Conservation (phyloP, 2,113 vertebrate species). For the Marmota monax region DNA sequence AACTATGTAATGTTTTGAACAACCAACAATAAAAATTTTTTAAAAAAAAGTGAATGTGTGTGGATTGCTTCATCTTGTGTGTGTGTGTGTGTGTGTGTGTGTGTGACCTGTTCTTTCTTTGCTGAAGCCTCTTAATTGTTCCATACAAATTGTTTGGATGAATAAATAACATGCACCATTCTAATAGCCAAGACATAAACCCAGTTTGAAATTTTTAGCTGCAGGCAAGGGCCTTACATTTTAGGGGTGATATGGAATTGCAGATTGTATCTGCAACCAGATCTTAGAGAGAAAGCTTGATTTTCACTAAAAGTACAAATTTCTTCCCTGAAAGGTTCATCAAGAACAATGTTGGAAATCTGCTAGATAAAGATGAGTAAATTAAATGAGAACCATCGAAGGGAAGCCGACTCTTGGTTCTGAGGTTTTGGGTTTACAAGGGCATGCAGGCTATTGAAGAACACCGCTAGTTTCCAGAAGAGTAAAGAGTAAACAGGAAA, state of each 20-base stretch:
- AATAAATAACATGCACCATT: no score
- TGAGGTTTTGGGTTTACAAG: background rate
- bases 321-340: background rate
- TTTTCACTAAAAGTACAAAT: no score
- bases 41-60: rapidly evolving
- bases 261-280: no score
- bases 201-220: background rate
- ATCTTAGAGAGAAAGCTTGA: background rate
- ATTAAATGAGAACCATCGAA: background rate
- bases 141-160: no score
- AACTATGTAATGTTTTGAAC: no score
- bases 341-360: background rate
- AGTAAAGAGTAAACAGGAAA: background rate
- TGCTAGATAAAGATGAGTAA: background rate
- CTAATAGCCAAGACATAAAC: background rate
- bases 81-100: no score
- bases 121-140: no score
- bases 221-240: background rate
- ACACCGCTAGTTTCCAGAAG: rapidly evolving
- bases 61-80: background rate
- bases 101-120: rapidly evolving
- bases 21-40: no score
- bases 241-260: background rate
- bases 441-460: rapidly evolving
- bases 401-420: rapidly evolving